Evolutionary conservation across 2,888 invertebrate genomes (phyloP).

Genomic region (Chalcosyrphus nemorum): DNA sequence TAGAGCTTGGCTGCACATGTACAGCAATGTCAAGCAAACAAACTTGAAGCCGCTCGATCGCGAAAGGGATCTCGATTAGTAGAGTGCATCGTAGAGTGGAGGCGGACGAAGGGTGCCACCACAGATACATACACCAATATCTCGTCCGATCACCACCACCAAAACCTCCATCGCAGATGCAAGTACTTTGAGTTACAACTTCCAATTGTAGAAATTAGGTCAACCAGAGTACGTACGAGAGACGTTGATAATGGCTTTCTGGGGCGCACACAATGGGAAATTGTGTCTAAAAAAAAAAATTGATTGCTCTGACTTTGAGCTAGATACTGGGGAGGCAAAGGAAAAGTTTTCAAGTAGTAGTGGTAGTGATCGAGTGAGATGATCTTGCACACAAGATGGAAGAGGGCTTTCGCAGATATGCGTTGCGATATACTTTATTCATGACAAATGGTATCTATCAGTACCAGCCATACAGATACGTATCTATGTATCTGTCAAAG

Average conservation of each 20-base stretch:
- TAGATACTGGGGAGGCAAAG: not conserved
- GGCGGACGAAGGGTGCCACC: constrained; percentile 39
- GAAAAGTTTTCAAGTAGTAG: constrained; percentile 14
- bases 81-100: constrained; percentile 17
- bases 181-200: constrained; percentile 63
- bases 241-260: constrained; percentile 62
- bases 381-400: constrained; percentile 43
- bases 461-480: constrained; percentile 4
- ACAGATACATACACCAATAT: not conserved
- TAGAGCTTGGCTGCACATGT: constrained; percentile 33
- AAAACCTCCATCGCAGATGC: constrained; percentile 33
- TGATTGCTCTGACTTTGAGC: constrained; percentile 56
- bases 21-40: constrained; percentile 62
- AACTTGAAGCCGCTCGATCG: constrained; percentile 45
- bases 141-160: not conserved
- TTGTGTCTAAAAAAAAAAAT: constrained; percentile 68
- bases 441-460: constrained; percentile 63
- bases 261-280: constrained; percentile 50
- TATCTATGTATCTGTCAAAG: constrained; percentile 12
- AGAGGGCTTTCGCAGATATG: constrained; percentile 19
- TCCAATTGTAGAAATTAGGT: constrained; percentile 79
- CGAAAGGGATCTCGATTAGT: constrained; percentile 38
- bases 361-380: constrained; percentile 37
- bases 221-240: constrained; percentile 77
- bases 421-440: constrained; percentile 32